Evolutionary conservation across 2,888 invertebrate species (phyloP).

Genomic region (Notodonta dromedarius): DNA sequence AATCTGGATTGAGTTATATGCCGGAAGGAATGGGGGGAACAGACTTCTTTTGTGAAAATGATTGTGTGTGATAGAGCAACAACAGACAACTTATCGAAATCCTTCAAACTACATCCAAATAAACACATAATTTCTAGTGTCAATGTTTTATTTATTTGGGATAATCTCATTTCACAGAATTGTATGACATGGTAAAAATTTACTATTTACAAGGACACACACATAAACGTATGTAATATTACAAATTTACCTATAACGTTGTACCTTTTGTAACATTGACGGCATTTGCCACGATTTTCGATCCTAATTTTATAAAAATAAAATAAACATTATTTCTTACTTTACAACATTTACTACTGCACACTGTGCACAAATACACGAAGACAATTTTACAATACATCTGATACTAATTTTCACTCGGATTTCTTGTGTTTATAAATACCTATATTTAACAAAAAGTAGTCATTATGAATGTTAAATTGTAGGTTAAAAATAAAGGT

Average conservation of each 20-base stretch:
- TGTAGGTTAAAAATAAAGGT: constrained; percentile 12
- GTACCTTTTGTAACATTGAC: constrained; percentile 76
- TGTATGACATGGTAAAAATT: constrained; percentile 79
- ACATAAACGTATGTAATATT: constrained; percentile 62
- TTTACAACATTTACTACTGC: constrained; percentile 74
- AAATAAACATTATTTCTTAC: constrained; percentile 71
- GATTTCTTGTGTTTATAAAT: constrained; percentile 24
- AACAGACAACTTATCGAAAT: constrained; percentile 11
- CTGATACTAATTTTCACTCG: constrained; percentile 37
- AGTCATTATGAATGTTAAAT: constrained; percentile 9
- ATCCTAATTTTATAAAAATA: constrained; percentile 78
- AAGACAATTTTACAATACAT: constrained; percentile 53
- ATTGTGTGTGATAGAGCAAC: constrained; percentile 18
- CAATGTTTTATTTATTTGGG: constrained; percentile 78
- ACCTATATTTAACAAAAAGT: constrained; percentile 6
- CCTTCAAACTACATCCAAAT: not conserved
- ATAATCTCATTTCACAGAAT: constrained; percentile 81
- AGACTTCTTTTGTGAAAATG: constrained; percentile 80
- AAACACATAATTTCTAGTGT: constrained; percentile 54
- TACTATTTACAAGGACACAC: constrained; percentile 77
- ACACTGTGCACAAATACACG: constrained; percentile 69
- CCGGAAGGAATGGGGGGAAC: constrained; percentile 87
- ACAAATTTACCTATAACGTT: constrained; percentile 74
- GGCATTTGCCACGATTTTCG: constrained; percentile 63
- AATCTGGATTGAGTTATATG: constrained; percentile 86